These are phyloP conservation scores for Porites lutea DNA, from an alignment of 64 coral and sea anemone species.

Conservation along the genomic window DNA sequence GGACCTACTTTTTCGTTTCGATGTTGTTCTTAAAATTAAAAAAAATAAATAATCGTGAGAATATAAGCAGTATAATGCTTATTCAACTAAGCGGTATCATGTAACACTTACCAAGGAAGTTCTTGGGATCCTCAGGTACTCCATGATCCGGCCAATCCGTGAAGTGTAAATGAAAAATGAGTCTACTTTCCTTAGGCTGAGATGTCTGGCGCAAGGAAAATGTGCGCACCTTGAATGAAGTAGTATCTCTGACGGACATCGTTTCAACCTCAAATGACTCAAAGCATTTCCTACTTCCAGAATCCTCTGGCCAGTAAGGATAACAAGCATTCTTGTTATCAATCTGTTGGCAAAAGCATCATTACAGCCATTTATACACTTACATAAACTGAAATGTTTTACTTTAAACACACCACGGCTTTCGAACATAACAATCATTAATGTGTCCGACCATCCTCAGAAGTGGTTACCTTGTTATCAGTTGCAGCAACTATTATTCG, in stretches of 20 bases:
- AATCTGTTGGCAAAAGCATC: slow-evolving; percentile 25
- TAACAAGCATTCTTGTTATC: slow-evolving; percentile 62
- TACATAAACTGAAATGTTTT: no score
- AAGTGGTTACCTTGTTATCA: slow-evolving; percentile 70
- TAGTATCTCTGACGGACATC: slow-evolving; percentile 52
- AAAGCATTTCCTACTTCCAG: slow-evolving; percentile 20
- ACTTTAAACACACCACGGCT: no score
- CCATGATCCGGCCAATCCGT: slow-evolving; percentile 95
- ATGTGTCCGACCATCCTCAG: background rate
- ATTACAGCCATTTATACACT: no score
- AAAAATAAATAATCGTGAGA: no score
- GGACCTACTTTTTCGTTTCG: no score
- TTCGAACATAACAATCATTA: no score
- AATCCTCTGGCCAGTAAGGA: slow-evolving; percentile 92
- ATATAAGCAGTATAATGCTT: no score
- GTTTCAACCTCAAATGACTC: slow-evolving; percentile 67
- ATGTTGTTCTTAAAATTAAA: no score
- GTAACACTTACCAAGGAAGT: slow-evolving; percentile 81
- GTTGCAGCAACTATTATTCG: slow-evolving; percentile 83
- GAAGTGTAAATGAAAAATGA: slow-evolving; percentile 89
- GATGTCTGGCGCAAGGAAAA: slow-evolving; percentile 22
- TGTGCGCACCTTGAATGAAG: slow-evolving; percentile 74
- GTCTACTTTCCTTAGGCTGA: slow-evolving; percentile 33
- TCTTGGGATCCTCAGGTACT: slow-evolving; percentile 80
- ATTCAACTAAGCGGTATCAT: background rate